Conservation (phyloP, 2,888 invertebrate species). For the Oxyscelio sp. region DNA sequence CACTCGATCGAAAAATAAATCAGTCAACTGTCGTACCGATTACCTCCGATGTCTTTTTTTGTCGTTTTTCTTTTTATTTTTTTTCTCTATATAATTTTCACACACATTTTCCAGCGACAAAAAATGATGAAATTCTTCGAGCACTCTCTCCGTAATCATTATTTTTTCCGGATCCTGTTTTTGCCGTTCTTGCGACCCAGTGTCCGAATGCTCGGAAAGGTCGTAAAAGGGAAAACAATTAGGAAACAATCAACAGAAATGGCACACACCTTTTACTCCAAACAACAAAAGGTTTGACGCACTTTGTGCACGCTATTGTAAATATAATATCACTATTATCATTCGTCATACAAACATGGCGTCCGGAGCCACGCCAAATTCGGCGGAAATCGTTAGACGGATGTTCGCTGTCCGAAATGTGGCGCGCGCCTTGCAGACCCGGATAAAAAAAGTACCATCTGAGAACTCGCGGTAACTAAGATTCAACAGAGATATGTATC, state of each 20-base stretch:
- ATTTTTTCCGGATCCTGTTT: not conserved
- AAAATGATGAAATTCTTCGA: too few species aligned
- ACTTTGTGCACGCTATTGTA: conserved; percentile 31
- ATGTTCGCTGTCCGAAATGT: conserved; percentile 1
- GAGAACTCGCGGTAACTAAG: conserved; percentile 55
- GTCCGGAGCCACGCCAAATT: not conserved
- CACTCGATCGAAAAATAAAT: too few species aligned
- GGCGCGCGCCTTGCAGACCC: not conserved
- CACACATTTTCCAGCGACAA: too few species aligned
- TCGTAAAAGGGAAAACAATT: conserved; percentile 18
- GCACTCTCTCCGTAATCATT: too few species aligned
- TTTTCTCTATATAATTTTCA: too few species aligned
- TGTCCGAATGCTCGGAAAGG: not conserved
- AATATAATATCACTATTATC: conserved; percentile 47
- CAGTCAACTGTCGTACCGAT: too few species aligned
- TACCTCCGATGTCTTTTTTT: too few species aligned
- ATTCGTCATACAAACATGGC: conserved; percentile 36
- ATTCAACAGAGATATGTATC: conserved; percentile 73
- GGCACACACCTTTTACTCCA: conserved; percentile 61
- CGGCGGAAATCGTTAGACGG: conserved; percentile 18
- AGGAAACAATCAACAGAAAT: conserved; percentile 33
- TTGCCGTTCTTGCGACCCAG: not conserved
- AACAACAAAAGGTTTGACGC: conserved; percentile 45
- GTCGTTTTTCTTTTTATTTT: too few species aligned
- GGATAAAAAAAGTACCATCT: conserved; percentile 18